Evolutionary conservation across 2,113 vertebrate genomes (phyloP).

Genomic region (Anser brachyrhynchus): DNA sequence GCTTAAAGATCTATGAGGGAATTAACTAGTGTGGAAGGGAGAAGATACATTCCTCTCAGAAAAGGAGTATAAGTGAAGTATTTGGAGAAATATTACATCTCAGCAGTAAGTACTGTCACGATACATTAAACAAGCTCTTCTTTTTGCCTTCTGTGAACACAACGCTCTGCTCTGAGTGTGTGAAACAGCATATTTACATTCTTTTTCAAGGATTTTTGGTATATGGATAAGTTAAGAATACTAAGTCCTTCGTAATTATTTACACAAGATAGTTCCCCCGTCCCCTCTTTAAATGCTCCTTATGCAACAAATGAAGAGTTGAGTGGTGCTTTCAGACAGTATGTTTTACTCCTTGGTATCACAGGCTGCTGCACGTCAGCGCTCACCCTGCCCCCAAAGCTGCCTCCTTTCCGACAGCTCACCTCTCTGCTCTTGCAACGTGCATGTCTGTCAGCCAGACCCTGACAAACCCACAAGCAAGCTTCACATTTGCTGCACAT

Average conservation of each 20-base stretch:
- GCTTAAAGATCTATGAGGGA: not conserved
- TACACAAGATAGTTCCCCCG: not conserved
- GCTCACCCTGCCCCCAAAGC: not conserved
- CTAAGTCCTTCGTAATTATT: not conserved
- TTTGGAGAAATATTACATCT: not conserved
- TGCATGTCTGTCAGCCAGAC: not conserved
- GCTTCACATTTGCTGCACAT: not conserved
- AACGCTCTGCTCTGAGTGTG: not conserved
- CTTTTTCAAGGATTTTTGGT: not conserved
- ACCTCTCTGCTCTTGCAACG: constrained; percentile 33
- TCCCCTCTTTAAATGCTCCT: not conserved
- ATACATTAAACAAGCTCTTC: not conserved
- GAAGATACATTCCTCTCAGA: not conserved
- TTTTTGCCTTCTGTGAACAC: not conserved
- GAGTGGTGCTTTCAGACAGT: not conserved
- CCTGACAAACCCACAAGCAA: not conserved
- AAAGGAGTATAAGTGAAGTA: not conserved
- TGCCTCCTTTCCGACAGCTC: not conserved
- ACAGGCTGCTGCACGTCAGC: not conserved
- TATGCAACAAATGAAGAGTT: not conserved
- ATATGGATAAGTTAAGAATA: not conserved
- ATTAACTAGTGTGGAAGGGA: not conserved
- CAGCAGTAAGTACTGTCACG: not conserved
- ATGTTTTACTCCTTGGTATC: not conserved
- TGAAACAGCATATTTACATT: not conserved